A percentile compares a stretch with the other conserved stretches of the same genome.
Conservation (phyloP, 2,113 vertebrate species). For the Mugil cephalus region DNA sequence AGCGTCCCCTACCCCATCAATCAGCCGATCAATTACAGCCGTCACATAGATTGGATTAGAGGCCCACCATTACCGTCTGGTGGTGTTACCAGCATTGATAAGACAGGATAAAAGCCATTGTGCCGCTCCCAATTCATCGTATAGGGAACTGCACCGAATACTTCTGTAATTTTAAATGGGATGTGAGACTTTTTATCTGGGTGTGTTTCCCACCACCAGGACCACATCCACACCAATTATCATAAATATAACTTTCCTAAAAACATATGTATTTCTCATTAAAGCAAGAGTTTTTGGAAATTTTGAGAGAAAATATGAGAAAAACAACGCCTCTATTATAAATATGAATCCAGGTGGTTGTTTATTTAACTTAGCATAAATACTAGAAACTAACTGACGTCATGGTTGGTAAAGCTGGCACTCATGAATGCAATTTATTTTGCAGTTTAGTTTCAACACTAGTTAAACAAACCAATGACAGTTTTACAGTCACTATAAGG, state of each 20-base stretch:
- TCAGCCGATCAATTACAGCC: slow-evolving; percentile 69
- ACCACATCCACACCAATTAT: not conserved
- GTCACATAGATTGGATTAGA: slow-evolving; percentile 74
- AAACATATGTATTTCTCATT: not conserved
- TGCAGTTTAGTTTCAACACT: not conserved
- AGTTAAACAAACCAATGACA: not conserved
- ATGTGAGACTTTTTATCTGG: slow-evolving; percentile 14
- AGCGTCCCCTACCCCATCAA: slow-evolving; percentile 45
- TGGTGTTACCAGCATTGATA: slow-evolving; percentile 49
- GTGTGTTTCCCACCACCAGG: not conserved
- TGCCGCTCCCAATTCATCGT: slow-evolving; percentile 51
- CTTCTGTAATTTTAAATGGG: slow-evolving; percentile 8
- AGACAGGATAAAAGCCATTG: slow-evolving; percentile 64
- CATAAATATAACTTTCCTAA: accelerated
- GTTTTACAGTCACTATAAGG: not conserved
- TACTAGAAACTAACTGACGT: not conserved
- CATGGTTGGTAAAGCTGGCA: not conserved
- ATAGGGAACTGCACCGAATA: slow-evolving; percentile 12
- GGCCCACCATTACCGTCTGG: slow-evolving; percentile 45
- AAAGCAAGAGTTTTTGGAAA: too few relatives aligned
- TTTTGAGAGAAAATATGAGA: not conserved
- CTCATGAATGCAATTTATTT: not conserved
- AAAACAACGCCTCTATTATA: not conserved
- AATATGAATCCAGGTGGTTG: not conserved
- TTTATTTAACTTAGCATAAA: not conserved